A percentile compares a stretch with the other conserved stretches of the same genome.
phyloP scores from a whole-genome alignment of 2,113 vertebrate species.

The Etheostoma cragini region DNA sequence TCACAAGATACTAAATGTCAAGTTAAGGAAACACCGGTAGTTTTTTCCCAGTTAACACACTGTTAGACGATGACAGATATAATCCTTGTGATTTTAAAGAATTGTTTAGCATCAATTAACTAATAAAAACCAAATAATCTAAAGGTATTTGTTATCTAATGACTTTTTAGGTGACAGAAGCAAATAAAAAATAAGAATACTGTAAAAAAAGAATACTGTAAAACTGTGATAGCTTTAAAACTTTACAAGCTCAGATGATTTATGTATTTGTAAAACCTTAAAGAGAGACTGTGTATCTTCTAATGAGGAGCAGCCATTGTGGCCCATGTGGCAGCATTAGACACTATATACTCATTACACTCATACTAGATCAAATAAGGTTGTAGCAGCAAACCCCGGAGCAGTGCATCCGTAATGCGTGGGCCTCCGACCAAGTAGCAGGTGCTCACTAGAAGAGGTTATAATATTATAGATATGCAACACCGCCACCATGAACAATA shows the following conservation, averaged over 20 bases:
- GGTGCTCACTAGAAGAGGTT: too few relatives aligned
- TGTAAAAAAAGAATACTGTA: too few relatives aligned
- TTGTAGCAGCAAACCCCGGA: not conserved
- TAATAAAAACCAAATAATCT: too few relatives aligned
- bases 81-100: not conserved
- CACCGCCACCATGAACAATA: too few relatives aligned
- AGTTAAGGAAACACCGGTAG: not conserved
- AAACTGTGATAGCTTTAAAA: not conserved
- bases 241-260: not conserved
- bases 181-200: not conserved
- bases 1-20: constrained; percentile 2
- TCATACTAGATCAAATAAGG: not conserved
- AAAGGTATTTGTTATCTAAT: not conserved
- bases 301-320: not conserved
- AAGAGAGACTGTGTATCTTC: not conserved
- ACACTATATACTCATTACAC: not conserved
- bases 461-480: too few relatives aligned
- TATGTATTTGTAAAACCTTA: not conserved
- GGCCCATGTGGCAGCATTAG: not conserved
- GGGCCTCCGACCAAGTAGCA: too few relatives aligned
- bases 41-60: not conserved
- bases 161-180: not conserved
- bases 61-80: not conserved
- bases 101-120: not conserved
- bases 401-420: too few relatives aligned